Evolutionary conservation across 2,888 invertebrate species (phyloP), one percentile per base, ranked within the genome.

Genomic region (Drosophila tanythrix): DNA sequence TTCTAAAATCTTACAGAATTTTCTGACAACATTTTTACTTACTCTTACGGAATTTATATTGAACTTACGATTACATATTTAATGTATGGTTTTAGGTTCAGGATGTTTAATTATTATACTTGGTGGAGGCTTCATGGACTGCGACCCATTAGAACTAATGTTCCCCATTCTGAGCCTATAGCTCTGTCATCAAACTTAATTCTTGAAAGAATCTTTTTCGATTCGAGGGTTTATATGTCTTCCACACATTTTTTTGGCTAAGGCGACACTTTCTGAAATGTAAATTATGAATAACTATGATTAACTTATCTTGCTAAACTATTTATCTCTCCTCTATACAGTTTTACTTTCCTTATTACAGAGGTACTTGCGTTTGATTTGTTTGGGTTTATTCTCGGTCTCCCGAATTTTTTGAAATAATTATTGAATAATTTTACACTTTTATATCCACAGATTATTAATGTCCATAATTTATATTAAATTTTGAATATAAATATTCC

Each of bases 311-410:
- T 21, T 13, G 2, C 21, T 13, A 21, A 3, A 11, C 6, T 3
- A 1, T 21, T 21, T 43, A 1, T 43, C 13, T 13, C 13, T 0
- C 0, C 43, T 6, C 13, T 7, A 1, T 15, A 13, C 13, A 3
- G 21, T 46, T 1, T 25, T 7, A 46, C 21, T 13, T 46, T 46
- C 1, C 1, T 1, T 21, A 21, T 11, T n/a, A 21, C 4, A 5
- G 3, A 3, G 15, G 2, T 15, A 15, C 36, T 6, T 6, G 13
- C 3, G 1, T 0, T 46, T 7, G 2, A 21, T 7, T 0, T 43
- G 21, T 11, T 43, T 43, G 1, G 2, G 2, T 43, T 43, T 21
- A 13, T 43, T 21, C 6, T 11, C 1, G 2, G 0, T 25, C 7
- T 25, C 21, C 21, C 1, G 0, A 21, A 7, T 46, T 21, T 13